Conservation (phyloP, 2,113 vertebrate species). For the Panthera tigris region DNA sequence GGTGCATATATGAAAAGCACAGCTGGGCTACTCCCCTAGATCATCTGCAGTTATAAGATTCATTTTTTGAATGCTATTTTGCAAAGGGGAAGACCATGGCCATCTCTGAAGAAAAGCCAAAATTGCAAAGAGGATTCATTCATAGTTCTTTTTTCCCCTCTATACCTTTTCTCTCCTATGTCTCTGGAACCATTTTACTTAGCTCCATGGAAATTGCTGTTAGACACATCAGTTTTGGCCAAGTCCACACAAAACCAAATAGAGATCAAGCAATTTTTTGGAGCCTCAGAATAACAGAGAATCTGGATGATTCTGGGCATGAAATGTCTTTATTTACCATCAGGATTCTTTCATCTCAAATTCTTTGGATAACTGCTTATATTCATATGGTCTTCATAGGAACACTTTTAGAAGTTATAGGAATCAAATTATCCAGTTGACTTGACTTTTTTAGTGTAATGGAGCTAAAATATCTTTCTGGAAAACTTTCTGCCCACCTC, state of each 20-base stretch:
- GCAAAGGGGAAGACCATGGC: constrained; percentile 37
- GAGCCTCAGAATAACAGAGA: constrained; percentile 34
- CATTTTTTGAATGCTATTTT: constrained; percentile 71
- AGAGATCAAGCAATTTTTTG: constrained; percentile 10
- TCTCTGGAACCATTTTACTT: constrained; percentile 69
- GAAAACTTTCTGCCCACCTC: neutral
- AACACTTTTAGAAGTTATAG: neutral
- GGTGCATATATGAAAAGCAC: constrained; percentile 79
- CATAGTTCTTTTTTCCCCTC: neutral
- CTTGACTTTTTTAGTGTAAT: neutral
- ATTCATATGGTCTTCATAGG: neutral
- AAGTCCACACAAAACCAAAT: constrained; percentile 28
- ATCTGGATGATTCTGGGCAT: neutral
- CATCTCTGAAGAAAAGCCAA: constrained; percentile 60
- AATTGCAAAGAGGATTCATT: constrained; percentile 60
- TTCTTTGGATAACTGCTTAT: neutral
- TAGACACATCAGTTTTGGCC: constrained; percentile 16
- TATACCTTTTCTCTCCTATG: constrained; percentile 52
- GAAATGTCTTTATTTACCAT: neutral
- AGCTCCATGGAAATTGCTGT: constrained; percentile 74
- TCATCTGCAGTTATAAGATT: constrained; percentile 77
- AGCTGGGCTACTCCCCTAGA: constrained; percentile 79
- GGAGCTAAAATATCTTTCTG: constrained; percentile 19
- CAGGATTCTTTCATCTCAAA: neutral
- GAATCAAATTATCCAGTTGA: neutral